A percentile compares a stretch with the other conserved stretches of the same genome.
Conservation (phyloP, 2,888 invertebrate genomes). For the Halictus quadricinctus region DNA sequence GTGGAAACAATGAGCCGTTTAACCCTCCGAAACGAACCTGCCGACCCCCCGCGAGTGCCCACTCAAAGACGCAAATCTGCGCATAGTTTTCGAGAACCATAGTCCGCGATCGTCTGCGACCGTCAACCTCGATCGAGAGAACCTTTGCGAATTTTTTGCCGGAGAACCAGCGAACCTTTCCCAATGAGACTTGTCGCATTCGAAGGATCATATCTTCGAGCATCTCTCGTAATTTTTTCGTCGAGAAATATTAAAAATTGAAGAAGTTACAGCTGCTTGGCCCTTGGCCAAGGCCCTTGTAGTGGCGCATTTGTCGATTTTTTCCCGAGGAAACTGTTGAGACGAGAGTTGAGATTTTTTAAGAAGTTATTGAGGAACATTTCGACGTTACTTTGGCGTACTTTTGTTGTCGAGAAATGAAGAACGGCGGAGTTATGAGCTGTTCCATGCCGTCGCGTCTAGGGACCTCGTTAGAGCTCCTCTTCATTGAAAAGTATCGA, state of each 20-base stretch:
- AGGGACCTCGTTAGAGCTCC: not conserved
- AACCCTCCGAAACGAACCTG: not conserved
- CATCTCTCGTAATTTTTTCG: not conserved
- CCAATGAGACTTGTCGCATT: not conserved
- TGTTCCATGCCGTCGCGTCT: not conserved
- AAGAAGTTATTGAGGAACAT: not conserved
- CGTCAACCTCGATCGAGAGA: too few species aligned
- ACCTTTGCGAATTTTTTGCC: not conserved
- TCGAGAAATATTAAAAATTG: not conserved
- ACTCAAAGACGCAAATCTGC: not conserved
- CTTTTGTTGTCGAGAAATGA: not conserved
- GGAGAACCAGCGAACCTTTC: not conserved
- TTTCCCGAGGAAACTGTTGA: not conserved
- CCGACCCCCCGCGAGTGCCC: not conserved
- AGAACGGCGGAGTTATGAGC: not conserved
- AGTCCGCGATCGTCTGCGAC: not conserved
- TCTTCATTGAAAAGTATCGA: not conserved
- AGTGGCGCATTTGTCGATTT: not conserved
- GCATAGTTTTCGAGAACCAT: not conserved
- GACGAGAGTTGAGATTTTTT: not conserved
- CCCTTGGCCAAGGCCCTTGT: too few species aligned
- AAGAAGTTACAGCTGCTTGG: not conserved
- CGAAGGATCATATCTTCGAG: not conserved
- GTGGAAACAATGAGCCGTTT: conserved; percentile 34
- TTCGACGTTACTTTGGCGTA: not conserved